Percentiles rank a stretch among this genome's conserved stretches.
Evolutionary conservation across 2,797 vertebrate species (phyloP).

Genomic region (Gorsachius magnificus): DNA sequence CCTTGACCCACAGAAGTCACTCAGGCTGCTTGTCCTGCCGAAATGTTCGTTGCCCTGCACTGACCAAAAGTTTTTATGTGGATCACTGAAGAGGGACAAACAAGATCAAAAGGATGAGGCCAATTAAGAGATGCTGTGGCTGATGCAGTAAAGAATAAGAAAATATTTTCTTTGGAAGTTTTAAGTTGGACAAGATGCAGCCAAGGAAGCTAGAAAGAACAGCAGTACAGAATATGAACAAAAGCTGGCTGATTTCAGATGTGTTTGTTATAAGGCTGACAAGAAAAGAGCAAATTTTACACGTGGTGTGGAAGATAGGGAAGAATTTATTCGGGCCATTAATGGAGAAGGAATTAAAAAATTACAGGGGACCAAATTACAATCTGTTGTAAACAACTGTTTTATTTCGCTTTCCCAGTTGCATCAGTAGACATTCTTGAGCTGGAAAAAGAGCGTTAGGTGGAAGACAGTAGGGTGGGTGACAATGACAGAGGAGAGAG

Average conservation of each 20-base stretch:
- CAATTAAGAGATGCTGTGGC: not conserved
- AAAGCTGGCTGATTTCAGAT: not conserved
- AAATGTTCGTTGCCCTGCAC: accelerated
- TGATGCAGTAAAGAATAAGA: not conserved
- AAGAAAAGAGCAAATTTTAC: not conserved
- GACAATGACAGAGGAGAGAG: not conserved
- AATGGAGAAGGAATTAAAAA: not conserved
- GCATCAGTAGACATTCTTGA: accelerated
- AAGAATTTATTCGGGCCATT: not conserved
- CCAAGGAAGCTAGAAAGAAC: not conserved
- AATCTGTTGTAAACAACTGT: not conserved
- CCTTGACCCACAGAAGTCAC: not conserved
- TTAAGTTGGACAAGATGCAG: not conserved
- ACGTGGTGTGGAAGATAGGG: not conserved
- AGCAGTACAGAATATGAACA: not conserved
- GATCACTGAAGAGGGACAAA: not conserved
- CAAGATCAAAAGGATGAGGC: not conserved
- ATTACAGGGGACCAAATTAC: not conserved
- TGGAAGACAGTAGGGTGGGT: not conserved
- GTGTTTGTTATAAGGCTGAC: not conserved
- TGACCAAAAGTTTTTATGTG: not conserved
- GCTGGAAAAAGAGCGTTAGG: not conserved
- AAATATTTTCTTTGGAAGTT: not conserved
- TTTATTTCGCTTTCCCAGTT: not conserved
- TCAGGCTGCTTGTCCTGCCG: not conserved